Evolutionary conservation across 2,888 invertebrate genomes (phyloP).

Genomic region (Pheosia tremula): DNA sequence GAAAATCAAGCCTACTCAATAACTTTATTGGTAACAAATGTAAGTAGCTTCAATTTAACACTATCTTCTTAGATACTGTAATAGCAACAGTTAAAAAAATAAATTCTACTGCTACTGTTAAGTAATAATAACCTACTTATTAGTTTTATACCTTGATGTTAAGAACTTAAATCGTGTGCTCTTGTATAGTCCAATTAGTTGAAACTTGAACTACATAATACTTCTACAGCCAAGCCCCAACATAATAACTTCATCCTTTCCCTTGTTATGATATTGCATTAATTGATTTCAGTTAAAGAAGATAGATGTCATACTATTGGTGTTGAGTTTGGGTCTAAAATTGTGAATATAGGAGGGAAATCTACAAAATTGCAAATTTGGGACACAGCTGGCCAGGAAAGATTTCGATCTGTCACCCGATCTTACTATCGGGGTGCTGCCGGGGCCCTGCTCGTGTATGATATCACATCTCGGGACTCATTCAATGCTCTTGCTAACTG

Average conservation of each 20-base stretch:
- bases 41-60: constrained; percentile 73
- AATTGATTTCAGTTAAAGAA: constrained; percentile 87
- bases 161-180: too few species aligned
- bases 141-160: too few species aligned
- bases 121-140: too few species aligned
- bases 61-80: too few species aligned
- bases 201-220: too few species aligned
- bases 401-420: constrained; percentile 96
- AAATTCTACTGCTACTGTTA: too few species aligned
- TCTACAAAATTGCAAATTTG: constrained; percentile 93
- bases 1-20: constrained; percentile 92
- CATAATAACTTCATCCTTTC: too few species aligned
- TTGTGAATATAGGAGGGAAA: constrained; percentile 92
- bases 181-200: too few species aligned
- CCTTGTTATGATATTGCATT: constrained; percentile 1
- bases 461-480: constrained; percentile 95
- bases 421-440: constrained; percentile 95
- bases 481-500: constrained; percentile 96
- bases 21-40: constrained; percentile 94
- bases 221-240: too few species aligned
- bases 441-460: constrained; percentile 95
- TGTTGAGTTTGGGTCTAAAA: constrained; percentile 94
- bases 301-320: constrained; percentile 94
- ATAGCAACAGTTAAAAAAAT: too few species aligned
- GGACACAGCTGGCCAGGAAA: constrained; percentile 98